Base-by-base conservation (phyloP, 2,888 invertebrate genomes). In the Caradrina clavipalpis region DNA sequence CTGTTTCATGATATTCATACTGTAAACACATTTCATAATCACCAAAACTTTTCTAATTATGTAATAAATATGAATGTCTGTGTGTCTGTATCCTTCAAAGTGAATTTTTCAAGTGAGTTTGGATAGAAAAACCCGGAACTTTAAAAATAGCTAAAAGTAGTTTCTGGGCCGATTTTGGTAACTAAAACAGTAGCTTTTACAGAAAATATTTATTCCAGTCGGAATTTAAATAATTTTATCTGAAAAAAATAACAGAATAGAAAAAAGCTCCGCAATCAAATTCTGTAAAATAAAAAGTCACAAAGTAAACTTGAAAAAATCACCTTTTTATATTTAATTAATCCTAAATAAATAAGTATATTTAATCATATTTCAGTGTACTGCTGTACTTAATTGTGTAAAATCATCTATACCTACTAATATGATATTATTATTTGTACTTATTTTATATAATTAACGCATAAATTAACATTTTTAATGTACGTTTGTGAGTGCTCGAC, bases 401-500 rank as follows among this genome's bases (percentile, higher is more conserved):
- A 31, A 60, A 8, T 22, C 6, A 39, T n/a, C n/a, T n/a, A n/a
- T 13, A 8, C 19, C 39, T 39, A 39, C 39, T 11, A 22, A 10
- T 15, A 22, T 7, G 21, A 22, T 61, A 54, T 39, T 55, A 39
- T 39, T 39, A 39, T 39, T 39, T 13, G 8, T 39, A 39, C 2
- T 13, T 45, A 42, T 5, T 45, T 45, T 45, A 15, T 45, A 5
- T 45, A 45, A 45, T 10, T 8, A 45, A 45, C 13, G 45, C 17
- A 45, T 2, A 13, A 45, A 17, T 22, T 51, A 21, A 1, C n/a
- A 47, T 50, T 17, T 50, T 17, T n/a, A 21, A n/a, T 10, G 17
- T 45, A 17, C 6, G 35, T 55, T 56, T 68, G 55, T 45, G 13
- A 55, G 21, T 67, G 81, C 81, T 77, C 76, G 35, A 55, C 69